phyloP scores from a whole-genome alignment of 2,888 invertebrate genomes.

The Blastobasis lacticolella region DNA sequence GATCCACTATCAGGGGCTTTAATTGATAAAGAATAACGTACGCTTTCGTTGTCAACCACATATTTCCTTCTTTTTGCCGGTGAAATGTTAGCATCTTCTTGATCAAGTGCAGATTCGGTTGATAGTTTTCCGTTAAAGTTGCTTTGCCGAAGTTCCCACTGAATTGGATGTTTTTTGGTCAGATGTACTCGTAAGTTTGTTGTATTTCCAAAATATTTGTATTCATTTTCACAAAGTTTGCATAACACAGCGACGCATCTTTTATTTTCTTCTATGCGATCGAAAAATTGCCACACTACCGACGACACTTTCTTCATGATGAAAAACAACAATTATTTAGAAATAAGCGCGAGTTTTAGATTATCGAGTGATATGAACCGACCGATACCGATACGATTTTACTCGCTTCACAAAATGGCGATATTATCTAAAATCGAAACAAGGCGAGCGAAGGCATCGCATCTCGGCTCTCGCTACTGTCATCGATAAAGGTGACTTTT shows the following conservation, averaged over 20 bases:
- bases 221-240: conserved; percentile 62
- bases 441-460: conserved; percentile 5
- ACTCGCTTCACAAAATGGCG: conserved; percentile 22
- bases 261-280: conserved; percentile 47
- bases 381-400: conserved; percentile 37
- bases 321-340: conserved; percentile 26
- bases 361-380: conserved; percentile 32
- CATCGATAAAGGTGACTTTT: conserved; percentile 2
- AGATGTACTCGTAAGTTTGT: conserved; percentile 60
- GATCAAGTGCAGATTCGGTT: conserved; percentile 35
- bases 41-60: conserved; percentile 44
- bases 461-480: neutral
- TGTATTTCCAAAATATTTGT: conserved; percentile 66
- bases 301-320: conserved; percentile 62
- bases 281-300: conserved; percentile 63
- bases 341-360: neutral
- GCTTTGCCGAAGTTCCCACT: conserved; percentile 59
- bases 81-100: conserved; percentile 30
- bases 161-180: conserved; percentile 60
- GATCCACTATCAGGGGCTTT: conserved; percentile 35
- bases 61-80: conserved; percentile 35
- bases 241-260: conserved; percentile 58
- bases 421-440: conserved; percentile 6
- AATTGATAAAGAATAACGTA: conserved; percentile 59
- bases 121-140: conserved; percentile 21